Conservation (phyloP, 2,113 vertebrate genomes). For the Festucalex cinctus region DNA sequence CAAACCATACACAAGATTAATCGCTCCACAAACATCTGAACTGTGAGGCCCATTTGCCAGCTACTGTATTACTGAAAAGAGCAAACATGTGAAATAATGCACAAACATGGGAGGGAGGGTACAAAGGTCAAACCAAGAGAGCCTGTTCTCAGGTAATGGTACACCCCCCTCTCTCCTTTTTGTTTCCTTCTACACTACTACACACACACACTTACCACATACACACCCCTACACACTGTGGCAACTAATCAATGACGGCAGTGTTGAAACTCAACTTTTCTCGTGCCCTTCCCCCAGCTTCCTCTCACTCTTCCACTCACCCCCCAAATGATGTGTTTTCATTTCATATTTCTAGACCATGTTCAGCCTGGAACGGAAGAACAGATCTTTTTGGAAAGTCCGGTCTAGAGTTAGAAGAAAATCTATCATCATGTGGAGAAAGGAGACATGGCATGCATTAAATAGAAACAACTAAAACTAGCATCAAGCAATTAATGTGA, state of each 20-base stretch:
- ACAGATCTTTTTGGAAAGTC: conserved; percentile 5
- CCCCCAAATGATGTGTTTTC: conserved; percentile 38
- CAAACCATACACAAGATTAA: not conserved
- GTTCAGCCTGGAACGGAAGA: conserved; percentile 40
- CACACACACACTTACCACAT: conserved; percentile 27
- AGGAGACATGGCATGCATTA: conserved; percentile 1
- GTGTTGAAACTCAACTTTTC: conserved; percentile 57
- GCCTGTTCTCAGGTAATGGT: conserved; percentile 58
- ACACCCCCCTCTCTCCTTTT: not conserved
- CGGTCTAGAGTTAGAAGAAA: conserved; percentile 11
- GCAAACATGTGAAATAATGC: not conserved
- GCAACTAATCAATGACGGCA: conserved; percentile 58
- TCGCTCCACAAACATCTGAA: not conserved
- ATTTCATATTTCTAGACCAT: conserved; percentile 47
- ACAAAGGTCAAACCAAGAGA: conserved; percentile 47
- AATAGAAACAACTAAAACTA: not conserved
- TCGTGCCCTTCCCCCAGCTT: conserved; percentile 13
- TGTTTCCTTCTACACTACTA: not conserved
- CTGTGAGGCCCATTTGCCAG: not conserved
- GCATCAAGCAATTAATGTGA: not conserved
- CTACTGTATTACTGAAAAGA: not conserved
- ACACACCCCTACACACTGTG: conserved; percentile 14
- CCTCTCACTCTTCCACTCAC: conserved; percentile 17
- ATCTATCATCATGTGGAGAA: not conserved
- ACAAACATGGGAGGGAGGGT: conserved; percentile 18